phyloP scores from a whole-genome alignment of 30 jellyfish, hydroid and myxozoan species.

The Aurelia sp. region DNA sequence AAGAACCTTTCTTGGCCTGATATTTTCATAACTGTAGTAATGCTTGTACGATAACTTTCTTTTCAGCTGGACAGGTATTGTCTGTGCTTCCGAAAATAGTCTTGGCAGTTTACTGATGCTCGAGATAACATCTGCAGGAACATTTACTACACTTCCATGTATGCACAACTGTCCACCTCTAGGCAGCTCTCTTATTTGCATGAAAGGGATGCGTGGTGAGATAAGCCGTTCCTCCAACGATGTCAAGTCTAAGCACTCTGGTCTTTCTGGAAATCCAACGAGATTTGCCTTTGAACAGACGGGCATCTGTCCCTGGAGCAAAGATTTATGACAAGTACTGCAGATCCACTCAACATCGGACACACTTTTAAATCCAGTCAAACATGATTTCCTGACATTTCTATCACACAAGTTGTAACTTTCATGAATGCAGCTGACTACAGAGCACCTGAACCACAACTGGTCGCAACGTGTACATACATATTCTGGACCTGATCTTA shows the following conservation, averaged over 20 bases:
- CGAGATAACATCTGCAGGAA: conserved; percentile 46
- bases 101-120: conserved; percentile 7
- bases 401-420: too few relatives aligned
- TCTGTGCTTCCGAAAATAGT: conserved; percentile 13
- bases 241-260: conserved; percentile 2
- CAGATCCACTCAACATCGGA: too few relatives aligned
- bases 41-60: neutral
- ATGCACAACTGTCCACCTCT: conserved; percentile 49
- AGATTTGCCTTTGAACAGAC: too few relatives aligned
- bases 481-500: too few relatives aligned
- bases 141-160: conserved; percentile 61
- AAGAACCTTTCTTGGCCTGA: conserved; percentile 7
- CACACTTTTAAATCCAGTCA: too few relatives aligned
- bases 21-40: conserved; percentile 2
- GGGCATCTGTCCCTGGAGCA: too few relatives aligned
- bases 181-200: conserved; percentile 47
- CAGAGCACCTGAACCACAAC: too few relatives aligned
- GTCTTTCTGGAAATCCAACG: conserved; percentile 38
- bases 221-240: conserved; percentile 37
- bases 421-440: too few relatives aligned
- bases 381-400: too few relatives aligned
- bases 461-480: too few relatives aligned
- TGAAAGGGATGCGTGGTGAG: conserved; percentile 41
- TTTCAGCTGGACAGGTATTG: conserved; percentile 18
- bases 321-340: too few relatives aligned